Base-by-base conservation (phyloP, 2,113 vertebrate species). In the Rhinoderma darwinii region DNA sequence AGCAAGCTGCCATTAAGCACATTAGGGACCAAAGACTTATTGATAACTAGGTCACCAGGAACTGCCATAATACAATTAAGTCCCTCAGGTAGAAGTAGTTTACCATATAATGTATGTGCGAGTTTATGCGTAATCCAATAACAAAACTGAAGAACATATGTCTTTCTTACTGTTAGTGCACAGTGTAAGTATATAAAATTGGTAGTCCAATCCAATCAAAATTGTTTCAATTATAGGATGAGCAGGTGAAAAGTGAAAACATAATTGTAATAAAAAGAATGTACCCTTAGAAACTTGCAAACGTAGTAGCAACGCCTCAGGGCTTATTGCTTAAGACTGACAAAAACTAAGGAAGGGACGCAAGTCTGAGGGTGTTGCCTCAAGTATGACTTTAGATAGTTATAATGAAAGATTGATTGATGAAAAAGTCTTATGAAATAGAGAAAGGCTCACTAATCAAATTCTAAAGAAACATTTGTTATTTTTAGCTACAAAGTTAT, bases 331-430 rank as follows among this genome's bases (percentile, higher is more conserved):
- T 44, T 78, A 85, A 85, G 73, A 84, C 20, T 6, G 4, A 30
- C 61, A 68, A 54, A 47, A 59, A 75, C 47, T 63, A 76, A 84
- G 83, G 54, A 84, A 76, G 54, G 37, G 66, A 50, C 30, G 18
- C 44, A 61, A 78, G 32, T 66, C 27, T 37, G 27, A 77, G 74
- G 84, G 84, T 66, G 84, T 77, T 77, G 73, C 39, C 84, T 85
- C 56, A 35, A 51, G 41, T 77, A 78, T 47, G 56, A 61, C 50
- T 59, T 63, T 27, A 77, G 54, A 32, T 43, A 15, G 1, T 47
- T 44, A 18, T 56, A 61, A 54, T 61, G 39, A 85, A 77, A 47
- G 72, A 77, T 43, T 85, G 84, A 85, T 85, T 77, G 84, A 85
- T 85, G 84, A 50, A 66, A 37, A 72, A 75, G 30, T 25, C 47